Evolutionary conservation across 1,140 invertebrate species (phyloP), one percentile per base, ranked within the genome.

Genomic region (Micrasema longulum): DNA sequence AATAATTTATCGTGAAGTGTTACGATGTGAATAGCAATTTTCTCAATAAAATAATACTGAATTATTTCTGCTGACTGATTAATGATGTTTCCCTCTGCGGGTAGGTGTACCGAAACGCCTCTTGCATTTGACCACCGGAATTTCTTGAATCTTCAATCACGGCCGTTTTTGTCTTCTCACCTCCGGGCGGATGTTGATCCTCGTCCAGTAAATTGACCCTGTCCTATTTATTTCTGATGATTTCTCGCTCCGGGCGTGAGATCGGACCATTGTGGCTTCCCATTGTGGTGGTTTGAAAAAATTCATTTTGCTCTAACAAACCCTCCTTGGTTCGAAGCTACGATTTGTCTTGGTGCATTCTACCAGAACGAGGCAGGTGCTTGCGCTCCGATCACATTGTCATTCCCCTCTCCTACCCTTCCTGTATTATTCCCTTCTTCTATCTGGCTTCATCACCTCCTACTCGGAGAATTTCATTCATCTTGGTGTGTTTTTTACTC

Each of bases 331-430:
- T 60, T 60, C 55, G 55, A 36, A 16, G 50, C 57, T 69, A 69
- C 66, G 68, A 73, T 73, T 73, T 73, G 72, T 73, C 64, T 69
- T 69, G 72, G 55, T 69, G 2, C 55, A 50, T 73, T 73, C 48
- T 41, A 69, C 57, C 72, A 66, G 55, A 69, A 73, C 72, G 72
- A 47, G 64, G 62, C 72, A 73, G 72, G 72, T 73, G 72, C 38
- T 35, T 10, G 11, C n/a, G 52, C 35, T 22, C 35, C 4, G 26
- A 41, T 22, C 35, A 60, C 55, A 41, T 20, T 20, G 41, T 18
- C 55, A 41, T 18, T 60, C 23, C 26, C 26, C 26, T 31, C 2
- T 31, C 26, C 26, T 7, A 2, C 26, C 7, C 2, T 31, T 7
- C 26, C 10, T n/a, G 16, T 16, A 47, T 47, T 47, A 14, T 11